Percentiles rank a stretch among this genome's conserved stretches.
These are phyloP conservation scores for Sminthurides bifidus DNA, from an alignment of 1,140 invertebrate genomes.

Conservation along the genomic window DNA sequence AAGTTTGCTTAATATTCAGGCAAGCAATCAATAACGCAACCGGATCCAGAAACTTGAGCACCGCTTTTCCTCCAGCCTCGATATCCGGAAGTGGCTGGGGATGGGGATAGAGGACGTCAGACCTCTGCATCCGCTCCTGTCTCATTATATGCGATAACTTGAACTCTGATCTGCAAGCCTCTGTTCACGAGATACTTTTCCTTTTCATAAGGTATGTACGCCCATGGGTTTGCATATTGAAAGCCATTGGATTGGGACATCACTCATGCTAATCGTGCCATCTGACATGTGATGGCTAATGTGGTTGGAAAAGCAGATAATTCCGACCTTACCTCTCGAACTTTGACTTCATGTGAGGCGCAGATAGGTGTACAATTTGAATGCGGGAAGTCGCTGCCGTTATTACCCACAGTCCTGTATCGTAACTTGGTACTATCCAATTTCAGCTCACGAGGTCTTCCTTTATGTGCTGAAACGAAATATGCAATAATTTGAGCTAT, in stretches of 20 bases:
- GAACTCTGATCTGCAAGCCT: neutral
- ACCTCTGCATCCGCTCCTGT: too few relatives aligned
- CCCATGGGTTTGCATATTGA: neutral
- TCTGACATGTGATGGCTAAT: neutral
- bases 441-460: slow-evolving; percentile 35
- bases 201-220: neutral
- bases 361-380: slow-evolving; percentile 43
- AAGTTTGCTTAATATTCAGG: neutral
- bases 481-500: neutral
- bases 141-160: neutral
- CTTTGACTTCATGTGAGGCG: slow-evolving; percentile 38
- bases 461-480: slow-evolving; percentile 35
- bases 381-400: slow-evolving; percentile 35
- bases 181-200: neutral
- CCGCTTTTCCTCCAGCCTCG: neutral
- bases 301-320: neutral
- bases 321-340: slow-evolving; percentile 36
- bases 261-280: neutral
- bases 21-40: neutral
- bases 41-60: neutral
- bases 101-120: too few relatives aligned
- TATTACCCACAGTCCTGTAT: slow-evolving; percentile 30
- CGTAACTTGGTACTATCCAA: slow-evolving; percentile 35
- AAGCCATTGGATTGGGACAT: neutral
- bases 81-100: neutral